Evolutionary conservation across 2,797 vertebrate genomes (phyloP).

Genomic region (Halcyon leucocephala): DNA sequence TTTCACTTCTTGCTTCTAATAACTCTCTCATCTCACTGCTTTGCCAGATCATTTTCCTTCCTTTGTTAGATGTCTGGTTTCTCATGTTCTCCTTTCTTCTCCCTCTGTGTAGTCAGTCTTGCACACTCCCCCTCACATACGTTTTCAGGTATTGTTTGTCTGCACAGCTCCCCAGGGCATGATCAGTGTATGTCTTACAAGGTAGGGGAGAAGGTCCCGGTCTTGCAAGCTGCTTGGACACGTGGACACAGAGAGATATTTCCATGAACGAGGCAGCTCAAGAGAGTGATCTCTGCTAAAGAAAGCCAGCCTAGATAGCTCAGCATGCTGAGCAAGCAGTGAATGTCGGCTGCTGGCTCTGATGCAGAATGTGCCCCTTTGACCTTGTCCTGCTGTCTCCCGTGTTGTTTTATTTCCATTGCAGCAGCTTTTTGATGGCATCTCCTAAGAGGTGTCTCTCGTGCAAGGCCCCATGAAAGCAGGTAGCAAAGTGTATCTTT

Average conservation of each 20-base stretch:
- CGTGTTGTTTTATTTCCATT: not conserved
- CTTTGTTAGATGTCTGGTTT: conserved; percentile 32
- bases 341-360: not conserved
- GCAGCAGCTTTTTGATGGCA: not conserved
- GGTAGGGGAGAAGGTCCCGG: not conserved
- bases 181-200: not conserved
- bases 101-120: not conserved
- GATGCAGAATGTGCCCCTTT: not conserved
- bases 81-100: conserved; percentile 18
- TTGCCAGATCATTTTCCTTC: conserved; percentile 5
- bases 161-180: not conserved
- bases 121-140: not conserved
- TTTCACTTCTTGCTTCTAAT: conserved; percentile 43
- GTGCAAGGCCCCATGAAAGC: not conserved
- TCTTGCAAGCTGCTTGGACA: not conserved
- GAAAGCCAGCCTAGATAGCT: not conserved
- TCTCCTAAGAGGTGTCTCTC: not conserved
- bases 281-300: not conserved
- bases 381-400: not conserved
- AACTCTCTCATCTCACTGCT: conserved; percentile 42
- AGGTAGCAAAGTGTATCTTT: not conserved
- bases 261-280: accelerated
- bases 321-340: not conserved
- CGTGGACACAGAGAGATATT: not conserved
- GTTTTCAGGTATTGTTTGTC: not conserved